Percentiles rank a stretch among this genome's conserved stretches.
These are phyloP conservation scores for Alloscopus bannaensis DNA, from an alignment of 2,888 invertebrate species.

Conservation along the genomic window DNA sequence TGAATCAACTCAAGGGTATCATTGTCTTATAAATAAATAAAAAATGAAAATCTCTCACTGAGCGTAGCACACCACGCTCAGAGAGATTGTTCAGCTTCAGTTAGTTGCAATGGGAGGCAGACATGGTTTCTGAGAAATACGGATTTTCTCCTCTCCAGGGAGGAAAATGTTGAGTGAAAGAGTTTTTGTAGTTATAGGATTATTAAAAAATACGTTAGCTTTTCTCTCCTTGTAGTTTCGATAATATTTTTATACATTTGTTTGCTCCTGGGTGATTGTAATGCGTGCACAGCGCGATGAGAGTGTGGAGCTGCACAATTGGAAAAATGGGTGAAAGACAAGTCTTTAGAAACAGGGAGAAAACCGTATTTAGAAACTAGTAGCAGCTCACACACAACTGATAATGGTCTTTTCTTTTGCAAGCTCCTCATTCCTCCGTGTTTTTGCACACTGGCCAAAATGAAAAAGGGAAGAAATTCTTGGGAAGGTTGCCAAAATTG, in stretches of 20 bases:
- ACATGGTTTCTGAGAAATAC: too few species aligned
- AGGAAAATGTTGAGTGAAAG: constrained; percentile 20
- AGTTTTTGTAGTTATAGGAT: neutral
- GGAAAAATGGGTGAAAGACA: constrained; percentile 6
- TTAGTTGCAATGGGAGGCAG: too few species aligned
- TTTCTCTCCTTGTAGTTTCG: constrained; percentile 43
- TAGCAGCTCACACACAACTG: too few species aligned
- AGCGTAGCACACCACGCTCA: too few species aligned
- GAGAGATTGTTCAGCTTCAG: too few species aligned
- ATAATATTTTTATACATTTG: constrained; percentile 56
- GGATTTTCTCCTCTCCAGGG: neutral
- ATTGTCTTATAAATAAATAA: too few species aligned
- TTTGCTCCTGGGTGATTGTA: constrained; percentile 57
- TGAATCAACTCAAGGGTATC: too few species aligned
- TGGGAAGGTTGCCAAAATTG: constrained; percentile 69
- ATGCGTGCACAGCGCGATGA: too few species aligned
- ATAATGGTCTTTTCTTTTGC: too few species aligned
- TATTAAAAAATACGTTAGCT: constrained; percentile 41
- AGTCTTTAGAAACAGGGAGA: too few species aligned
- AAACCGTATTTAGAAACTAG: too few species aligned
- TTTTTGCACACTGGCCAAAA: constrained; percentile 62
- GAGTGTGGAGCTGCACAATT: constrained; percentile 19
- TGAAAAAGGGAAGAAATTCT: constrained; percentile 64
- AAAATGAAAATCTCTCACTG: too few species aligned
- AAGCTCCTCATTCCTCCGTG: neutral